A percentile compares a stretch with the other conserved stretches of the same genome.
Conservation (phyloP, 2,113 vertebrate genomes). For the Peucedramus taeniatus region DNA sequence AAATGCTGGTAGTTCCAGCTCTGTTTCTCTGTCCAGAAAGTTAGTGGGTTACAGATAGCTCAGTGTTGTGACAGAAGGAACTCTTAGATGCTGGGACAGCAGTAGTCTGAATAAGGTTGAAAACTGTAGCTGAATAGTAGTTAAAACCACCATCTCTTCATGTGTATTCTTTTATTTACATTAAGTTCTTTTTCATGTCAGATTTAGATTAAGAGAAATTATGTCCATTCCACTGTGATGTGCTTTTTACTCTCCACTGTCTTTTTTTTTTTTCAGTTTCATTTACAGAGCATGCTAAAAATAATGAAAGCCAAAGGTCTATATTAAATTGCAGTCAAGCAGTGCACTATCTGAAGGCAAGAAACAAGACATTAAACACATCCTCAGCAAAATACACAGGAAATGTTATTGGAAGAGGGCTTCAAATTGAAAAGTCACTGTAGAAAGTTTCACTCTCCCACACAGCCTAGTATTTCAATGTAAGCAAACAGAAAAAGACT, state of each 20-base stretch:
- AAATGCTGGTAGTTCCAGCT: background rate
- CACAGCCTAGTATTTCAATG: background rate
- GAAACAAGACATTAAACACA: background rate
- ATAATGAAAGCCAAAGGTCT: background rate
- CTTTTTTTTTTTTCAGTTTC: background rate
- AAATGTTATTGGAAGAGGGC: background rate
- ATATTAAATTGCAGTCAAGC: background rate
- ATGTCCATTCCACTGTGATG: background rate
- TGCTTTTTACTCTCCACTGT: background rate
- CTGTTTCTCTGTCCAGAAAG: background rate
- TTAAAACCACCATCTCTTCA: background rate
- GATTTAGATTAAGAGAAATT: background rate
- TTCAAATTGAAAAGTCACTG: background rate
- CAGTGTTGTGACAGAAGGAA: background rate
- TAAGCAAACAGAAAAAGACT: background rate
- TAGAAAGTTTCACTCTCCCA: background rate
- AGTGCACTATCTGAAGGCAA: background rate
- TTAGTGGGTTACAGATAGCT: background rate
- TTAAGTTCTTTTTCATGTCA: background rate
- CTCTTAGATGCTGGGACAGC: background rate
- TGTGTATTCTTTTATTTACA: background rate
- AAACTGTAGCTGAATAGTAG: background rate
- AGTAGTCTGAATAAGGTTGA: background rate
- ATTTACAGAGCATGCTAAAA: background rate
- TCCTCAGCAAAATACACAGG: background rate